A percentile compares a stretch with the other conserved stretches of the same genome.
Conservation (phyloP, 2,113 vertebrate genomes). For the Plectropomus leopardus region DNA sequence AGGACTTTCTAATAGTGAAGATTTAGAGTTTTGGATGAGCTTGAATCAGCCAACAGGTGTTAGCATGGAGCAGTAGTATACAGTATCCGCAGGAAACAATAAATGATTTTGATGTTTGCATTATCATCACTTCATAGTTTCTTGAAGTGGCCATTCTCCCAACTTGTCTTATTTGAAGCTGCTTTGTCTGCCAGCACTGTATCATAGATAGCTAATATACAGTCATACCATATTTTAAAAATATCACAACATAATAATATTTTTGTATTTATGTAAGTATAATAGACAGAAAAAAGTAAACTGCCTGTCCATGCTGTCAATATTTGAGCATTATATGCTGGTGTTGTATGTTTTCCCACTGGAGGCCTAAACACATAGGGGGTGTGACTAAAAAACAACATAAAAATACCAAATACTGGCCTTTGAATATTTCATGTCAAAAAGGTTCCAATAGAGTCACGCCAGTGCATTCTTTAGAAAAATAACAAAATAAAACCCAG, state of each 20-base stretch:
- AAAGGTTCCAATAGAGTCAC: too few relatives aligned
- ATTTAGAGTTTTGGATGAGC: neutral
- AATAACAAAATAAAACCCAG: too few relatives aligned
- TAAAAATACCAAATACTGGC: too few relatives aligned
- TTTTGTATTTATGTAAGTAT: neutral
- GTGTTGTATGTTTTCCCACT: neutral
- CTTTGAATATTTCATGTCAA: too few relatives aligned
- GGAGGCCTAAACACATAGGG: too few relatives aligned
- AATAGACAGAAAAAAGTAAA: neutral
- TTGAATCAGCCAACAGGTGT: neutral
- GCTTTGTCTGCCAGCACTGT: neutral
- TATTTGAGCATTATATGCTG: neutral
- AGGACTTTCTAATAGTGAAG: neutral
- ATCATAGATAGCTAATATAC: neutral
- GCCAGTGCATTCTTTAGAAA: too few relatives aligned
- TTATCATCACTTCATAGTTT: neutral
- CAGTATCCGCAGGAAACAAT: neutral
- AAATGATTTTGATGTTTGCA: neutral
- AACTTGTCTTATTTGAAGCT: neutral
- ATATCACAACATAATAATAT: neutral
- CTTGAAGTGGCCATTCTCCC: neutral
- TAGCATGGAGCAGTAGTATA: neutral
- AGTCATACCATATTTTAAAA: neutral
- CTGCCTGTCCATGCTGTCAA: neutral
- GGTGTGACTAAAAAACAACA: too few relatives aligned